These are phyloP conservation scores for Drosophila ohnishii DNA, from an alignment of 1,140 invertebrate species.

Conservation along the genomic window DNA sequence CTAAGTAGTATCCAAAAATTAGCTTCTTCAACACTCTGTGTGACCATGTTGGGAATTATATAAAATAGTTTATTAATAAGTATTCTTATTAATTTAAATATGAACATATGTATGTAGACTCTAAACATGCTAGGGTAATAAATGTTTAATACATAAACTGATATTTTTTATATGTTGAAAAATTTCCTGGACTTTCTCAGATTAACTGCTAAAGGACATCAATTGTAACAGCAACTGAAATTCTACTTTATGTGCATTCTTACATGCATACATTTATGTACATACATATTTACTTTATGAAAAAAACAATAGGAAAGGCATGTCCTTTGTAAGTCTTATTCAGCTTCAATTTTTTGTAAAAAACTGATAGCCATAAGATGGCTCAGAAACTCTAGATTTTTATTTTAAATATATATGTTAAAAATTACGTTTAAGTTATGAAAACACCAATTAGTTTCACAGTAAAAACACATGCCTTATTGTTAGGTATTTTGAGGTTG, in stretches of 20 bases:
- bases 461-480: background rate
- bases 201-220: constrained; percentile 17
- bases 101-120: background rate
- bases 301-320: background rate
- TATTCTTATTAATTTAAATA: background rate
- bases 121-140: background rate
- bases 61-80: background rate
- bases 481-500: constrained; percentile 13
- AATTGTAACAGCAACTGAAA: constrained; percentile 5
- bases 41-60: no score
- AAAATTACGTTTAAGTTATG: background rate
- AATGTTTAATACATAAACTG: background rate
- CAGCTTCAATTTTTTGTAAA: background rate
- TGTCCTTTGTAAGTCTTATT: background rate
- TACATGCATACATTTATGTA: background rate
- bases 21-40: no score
- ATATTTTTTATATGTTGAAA: background rate
- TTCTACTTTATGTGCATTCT: background rate
- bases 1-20: no score
- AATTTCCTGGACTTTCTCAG: background rate
- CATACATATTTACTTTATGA: background rate
- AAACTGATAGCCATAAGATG: background rate
- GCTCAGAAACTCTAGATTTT: no score
- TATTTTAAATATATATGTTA: no score
- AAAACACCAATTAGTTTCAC: background rate